Evolutionary conservation across 1,140 invertebrate species (phyloP), one percentile per base, ranked within the genome.

Genomic region (Psilanteris sp.): DNA sequence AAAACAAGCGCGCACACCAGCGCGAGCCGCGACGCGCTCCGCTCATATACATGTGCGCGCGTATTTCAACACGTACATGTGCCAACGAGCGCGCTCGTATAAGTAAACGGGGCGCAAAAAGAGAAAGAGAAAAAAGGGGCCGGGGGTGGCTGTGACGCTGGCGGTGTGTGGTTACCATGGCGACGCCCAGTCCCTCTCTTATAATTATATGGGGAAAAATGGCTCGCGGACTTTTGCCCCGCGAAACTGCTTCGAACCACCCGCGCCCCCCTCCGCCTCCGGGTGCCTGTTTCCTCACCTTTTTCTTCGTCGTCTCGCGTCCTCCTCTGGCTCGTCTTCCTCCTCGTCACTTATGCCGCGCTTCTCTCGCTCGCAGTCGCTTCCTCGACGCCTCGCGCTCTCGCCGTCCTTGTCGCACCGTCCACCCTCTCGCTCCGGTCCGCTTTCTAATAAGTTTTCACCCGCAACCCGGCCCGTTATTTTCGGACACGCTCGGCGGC

Each of bases 81-180:
- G 81, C 78, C 79, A 79, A 82, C 77, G 81, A 76, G 78, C 81
- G 77, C 81, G 73, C 82, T 79, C 82, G 82, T 84, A 84, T 82
- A 83, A 83, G 82, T 83, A 83, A 83, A 83, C 78, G 81, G 81
- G 81, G 81, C 79, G 81, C 79, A 78, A 76, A 73, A 68, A 64
- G 48, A 66, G 62, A 73, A 61, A 59, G 52, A 46, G 59, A 73
- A 48, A 48, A 62, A 31, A n/a, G 67, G 61, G 61, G 61, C 7
- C 16, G 64, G 1, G 50, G 64, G 64, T 18, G 52, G 64, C 50
- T 41, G 64, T 34, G 64, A 68, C 64, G 64, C 29, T 57, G 74
- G 79, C 80, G 83, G 84, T 70, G 85, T 82, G 73, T 77, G 73
- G 84, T 87, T 82, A 73, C 85, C 84, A 86, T 87, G 81, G 81